Evolutionary conservation across 2,797 vertebrate genomes (phyloP), one percentile per base, ranked within the genome.

Genomic region (Sebastiscus albofasciatus): DNA sequence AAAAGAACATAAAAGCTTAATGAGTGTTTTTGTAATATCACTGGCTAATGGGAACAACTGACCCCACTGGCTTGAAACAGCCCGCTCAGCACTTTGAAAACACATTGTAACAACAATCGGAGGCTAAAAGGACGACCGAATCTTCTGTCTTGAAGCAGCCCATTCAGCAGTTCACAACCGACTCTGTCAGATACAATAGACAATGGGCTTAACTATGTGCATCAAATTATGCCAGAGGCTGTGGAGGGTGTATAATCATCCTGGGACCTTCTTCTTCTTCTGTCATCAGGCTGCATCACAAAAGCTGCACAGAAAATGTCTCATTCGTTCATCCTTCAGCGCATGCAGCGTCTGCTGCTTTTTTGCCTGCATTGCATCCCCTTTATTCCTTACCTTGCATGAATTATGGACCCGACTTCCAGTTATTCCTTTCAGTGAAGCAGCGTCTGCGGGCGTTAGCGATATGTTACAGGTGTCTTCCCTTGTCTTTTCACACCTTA

Each of bases 31-130:
- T 83, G 82, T 88, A 89, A 91, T 89, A 89, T 91, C 72, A 79
- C 77, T 67, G 65, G 87, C 82, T 92, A 94, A 93, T 92, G 77
- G 42, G 90, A 87, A 93, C 90, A 91, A 90, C 87, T 91, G 90
- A 94, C 92, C 90, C 78, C 81, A 61, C 65, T 61, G 75, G 56
- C 74, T 76, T 67, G 52, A 91, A 93, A 90, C 79, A 67, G 84
- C 83, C 42, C n/a, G 20, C 83, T 89, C 92, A 93, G 92, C 91
- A 86, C 81, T 92, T 87, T 85, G 68, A 88, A 92, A 91, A 84
- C 77, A 77, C 82, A 86, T 71, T 88, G 80, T 85, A 85, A 81
- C 75, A 82, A 90, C 87, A 93, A 86, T 89, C 52, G 20, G 54
- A 76, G 78, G 74, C 79, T 86, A 80, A 88, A 87, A 92, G 89